These are phyloP conservation scores for Oncopodura yosiiana DNA, from an alignment of 1,140 invertebrate species.

Conservation along the genomic window DNA sequence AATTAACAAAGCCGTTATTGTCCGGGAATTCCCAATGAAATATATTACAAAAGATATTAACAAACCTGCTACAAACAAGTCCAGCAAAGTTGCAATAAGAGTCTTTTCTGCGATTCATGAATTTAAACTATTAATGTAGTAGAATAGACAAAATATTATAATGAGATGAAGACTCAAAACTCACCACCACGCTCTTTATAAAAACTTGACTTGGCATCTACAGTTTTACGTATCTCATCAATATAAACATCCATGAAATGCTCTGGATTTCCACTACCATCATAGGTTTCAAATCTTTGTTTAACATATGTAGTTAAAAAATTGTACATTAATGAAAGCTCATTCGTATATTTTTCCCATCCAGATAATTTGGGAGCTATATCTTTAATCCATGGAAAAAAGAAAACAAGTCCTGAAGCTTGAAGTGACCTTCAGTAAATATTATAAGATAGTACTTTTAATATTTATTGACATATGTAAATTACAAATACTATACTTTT, in stretches of 20 bases:
- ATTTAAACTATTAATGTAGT: constrained; percentile 8
- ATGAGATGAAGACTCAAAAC: neutral
- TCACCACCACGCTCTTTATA: constrained; percentile 14
- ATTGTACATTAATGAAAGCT: constrained; percentile 3
- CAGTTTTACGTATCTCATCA: constrained; percentile 17
- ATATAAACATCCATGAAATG: constrained; percentile 18
- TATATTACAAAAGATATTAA: neutral
- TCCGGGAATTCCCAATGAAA: constrained; percentile 57
- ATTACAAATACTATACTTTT: neutral
- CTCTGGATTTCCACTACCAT: neutral
- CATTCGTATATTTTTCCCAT: constrained; percentile 3
- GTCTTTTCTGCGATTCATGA: constrained; percentile 6
- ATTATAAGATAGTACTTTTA: neutral
- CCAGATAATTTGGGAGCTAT: constrained; percentile 5
- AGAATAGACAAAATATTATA: neutral
- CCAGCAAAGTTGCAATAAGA: neutral
- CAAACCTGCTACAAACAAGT: constrained; percentile 1
- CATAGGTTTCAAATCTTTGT: neutral
- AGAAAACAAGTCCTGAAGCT: constrained; percentile 13
- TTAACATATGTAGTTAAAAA: constrained; percentile 4
- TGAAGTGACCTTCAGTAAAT: neutral
- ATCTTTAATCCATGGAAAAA: constrained; percentile 7
- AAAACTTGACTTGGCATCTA: constrained; percentile 15
- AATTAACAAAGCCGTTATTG: constrained; percentile 72
- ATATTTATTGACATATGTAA: neutral